These are phyloP conservation scores for Nyctibius bracteatus DNA, from an alignment of 2,113 vertebrate species.

Conservation along the genomic window DNA sequence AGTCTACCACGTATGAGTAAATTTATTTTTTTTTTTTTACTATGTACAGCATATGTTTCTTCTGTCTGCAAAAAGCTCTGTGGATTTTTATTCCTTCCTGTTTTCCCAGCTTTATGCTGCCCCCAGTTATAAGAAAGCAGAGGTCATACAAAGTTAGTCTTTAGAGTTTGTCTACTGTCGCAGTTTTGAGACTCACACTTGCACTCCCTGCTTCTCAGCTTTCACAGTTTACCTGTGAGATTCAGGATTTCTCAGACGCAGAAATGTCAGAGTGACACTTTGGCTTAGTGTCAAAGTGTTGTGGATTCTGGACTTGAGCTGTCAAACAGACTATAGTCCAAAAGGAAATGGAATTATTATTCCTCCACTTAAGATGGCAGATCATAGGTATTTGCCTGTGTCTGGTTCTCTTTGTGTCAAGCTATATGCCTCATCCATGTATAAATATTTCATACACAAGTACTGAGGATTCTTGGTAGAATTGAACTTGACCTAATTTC, in stretches of 20 bases:
- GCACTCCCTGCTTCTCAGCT: slow-evolving; percentile 10
- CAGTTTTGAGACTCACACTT: slow-evolving; percentile 25
- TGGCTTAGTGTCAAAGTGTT: slow-evolving; percentile 60
- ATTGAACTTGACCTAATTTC: neutral
- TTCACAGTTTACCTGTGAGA: slow-evolving; percentile 68
- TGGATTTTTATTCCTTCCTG: neutral
- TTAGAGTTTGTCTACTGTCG: slow-evolving; percentile 20
- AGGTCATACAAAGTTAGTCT: slow-evolving; percentile 28
- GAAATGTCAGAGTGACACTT: slow-evolving; percentile 65
- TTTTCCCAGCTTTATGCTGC: neutral
- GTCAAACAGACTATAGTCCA: slow-evolving; percentile 29
- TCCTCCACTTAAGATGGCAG: slow-evolving; percentile 21
- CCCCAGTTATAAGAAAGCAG: neutral
- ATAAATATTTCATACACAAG: neutral
- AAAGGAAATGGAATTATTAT: slow-evolving; percentile 32
- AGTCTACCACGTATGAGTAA: slow-evolving; percentile 18
- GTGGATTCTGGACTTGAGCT: slow-evolving; percentile 3
- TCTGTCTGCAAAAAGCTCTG: neutral
- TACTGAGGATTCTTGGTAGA: neutral
- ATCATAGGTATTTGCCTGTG: neutral
- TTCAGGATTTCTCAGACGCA: slow-evolving; percentile 12
- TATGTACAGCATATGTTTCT: slow-evolving; percentile 6
- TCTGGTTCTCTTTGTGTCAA: slow-evolving; percentile 1
- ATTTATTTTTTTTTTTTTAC: neutral
- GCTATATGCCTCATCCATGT: neutral